Conservation (phyloP, 1,140 invertebrate genomes). For the Oryctes rhinoceros region DNA sequence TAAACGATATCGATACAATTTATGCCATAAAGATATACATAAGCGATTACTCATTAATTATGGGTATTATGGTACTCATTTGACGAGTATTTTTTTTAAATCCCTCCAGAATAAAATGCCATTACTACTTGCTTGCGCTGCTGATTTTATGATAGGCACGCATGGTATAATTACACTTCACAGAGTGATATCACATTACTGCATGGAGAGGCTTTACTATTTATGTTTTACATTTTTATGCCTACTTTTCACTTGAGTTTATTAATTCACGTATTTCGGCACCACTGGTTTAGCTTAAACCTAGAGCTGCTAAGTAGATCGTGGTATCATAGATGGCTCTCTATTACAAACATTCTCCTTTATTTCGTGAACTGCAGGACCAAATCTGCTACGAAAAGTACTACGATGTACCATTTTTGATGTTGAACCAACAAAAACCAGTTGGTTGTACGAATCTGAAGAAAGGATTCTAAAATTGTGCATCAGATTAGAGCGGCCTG, state of each 20-base stretch:
- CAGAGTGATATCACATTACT: neutral
- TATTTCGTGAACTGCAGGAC: too few species aligned
- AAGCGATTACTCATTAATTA: neutral
- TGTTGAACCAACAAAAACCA: too few species aligned
- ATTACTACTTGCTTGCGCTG: neutral
- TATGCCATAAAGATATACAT: neutral
- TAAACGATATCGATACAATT: constrained; percentile 1
- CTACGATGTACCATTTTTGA: too few species aligned
- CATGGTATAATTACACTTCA: neutral
- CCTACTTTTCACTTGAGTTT: neutral
- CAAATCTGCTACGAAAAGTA: too few species aligned
- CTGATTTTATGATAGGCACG: neutral
- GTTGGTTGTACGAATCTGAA: too few species aligned
- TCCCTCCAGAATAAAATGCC: neutral
- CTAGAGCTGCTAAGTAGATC: neutral
- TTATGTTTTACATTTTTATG: neutral
- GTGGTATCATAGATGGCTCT: neutral
- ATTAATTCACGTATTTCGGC: neutral
- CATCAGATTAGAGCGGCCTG: too few species aligned
- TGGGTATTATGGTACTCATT: neutral
- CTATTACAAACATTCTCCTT: too few species aligned
- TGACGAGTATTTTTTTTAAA: neutral
- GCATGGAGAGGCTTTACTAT: neutral
- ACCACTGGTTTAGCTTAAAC: too few species aligned
- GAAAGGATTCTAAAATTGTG: too few species aligned